phyloP scores from a whole-genome alignment of 92 coral and sea anemone species.

The Galaxea fascicularis region DNA sequence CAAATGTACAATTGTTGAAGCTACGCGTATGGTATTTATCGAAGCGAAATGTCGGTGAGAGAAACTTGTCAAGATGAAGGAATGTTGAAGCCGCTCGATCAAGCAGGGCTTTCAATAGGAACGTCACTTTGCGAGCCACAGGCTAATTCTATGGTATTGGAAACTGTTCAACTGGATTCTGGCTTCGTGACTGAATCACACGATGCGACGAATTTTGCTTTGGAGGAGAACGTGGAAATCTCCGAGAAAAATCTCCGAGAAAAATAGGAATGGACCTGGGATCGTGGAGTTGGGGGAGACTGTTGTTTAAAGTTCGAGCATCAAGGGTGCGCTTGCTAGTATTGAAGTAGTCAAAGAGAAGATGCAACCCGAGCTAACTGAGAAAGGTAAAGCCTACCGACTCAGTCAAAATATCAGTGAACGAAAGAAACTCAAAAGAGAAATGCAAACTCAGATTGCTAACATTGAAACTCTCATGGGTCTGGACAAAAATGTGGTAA shows the following conservation, averaged over 20 bases:
- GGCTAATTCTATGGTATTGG: slow-evolving; percentile 8
- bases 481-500: slow-evolving; percentile 35
- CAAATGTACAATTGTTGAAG: no score
- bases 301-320: not conserved
- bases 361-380: slow-evolving; percentile 42
- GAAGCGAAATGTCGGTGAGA: no score
- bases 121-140: slow-evolving; percentile 1
- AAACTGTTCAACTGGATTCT: not conserved
- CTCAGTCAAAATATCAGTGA: no score
- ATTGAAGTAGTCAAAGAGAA: not conserved
- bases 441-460: no score
- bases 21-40: no score
- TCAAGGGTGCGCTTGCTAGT: not conserved
- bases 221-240: no score
- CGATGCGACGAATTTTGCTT: not conserved
- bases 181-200: slow-evolving; percentile 12
- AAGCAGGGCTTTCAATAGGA: no score
- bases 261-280: slow-evolving; percentile 8
- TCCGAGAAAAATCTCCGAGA: not conserved
- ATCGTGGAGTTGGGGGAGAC: not conserved
- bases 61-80: no score
- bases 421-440: no score
- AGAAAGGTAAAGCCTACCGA: no score
- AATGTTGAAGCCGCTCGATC: no score
- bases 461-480: slow-evolving; percentile 58